phyloP scores from a whole-genome alignment of 2,797 vertebrate genomes.

The Arctocebus calabarensis region DNA sequence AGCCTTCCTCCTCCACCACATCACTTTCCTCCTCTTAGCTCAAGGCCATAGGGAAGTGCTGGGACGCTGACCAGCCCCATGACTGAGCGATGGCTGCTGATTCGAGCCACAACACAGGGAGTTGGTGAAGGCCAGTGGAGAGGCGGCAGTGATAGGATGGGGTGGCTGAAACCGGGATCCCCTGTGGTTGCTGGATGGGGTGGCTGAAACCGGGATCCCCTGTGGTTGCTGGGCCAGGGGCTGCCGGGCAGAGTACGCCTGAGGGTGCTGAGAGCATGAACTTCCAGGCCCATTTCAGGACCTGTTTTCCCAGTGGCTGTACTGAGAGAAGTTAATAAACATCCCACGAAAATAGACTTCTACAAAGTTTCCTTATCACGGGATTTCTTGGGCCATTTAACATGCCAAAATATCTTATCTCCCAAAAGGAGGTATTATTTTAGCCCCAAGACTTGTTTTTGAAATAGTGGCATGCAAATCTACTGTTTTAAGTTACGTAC shows the following conservation, averaged over 20 bases:
- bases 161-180: neutral
- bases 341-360: neutral
- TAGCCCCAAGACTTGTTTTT: conserved; percentile 20
- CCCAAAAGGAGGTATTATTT: conserved; percentile 16
- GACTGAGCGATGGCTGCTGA: neutral
- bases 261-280: neutral
- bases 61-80: neutral
- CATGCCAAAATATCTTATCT: neutral
- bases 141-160: neutral
- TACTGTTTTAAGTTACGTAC: neutral
- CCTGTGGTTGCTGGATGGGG: neutral
- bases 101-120: neutral
- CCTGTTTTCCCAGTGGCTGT: neutral
- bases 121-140: neutral
- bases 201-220: neutral
- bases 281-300: neutral
- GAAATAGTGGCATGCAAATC: conserved; percentile 11
- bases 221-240: neutral
- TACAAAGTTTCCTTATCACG: neutral
- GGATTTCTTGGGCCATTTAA: neutral
- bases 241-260: neutral
- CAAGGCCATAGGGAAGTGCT: neutral
- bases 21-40: neutral
- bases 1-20: neutral
- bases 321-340: neutral